phyloP scores from a whole-genome alignment of 2,888 invertebrate species.

The Biston betularia region DNA sequence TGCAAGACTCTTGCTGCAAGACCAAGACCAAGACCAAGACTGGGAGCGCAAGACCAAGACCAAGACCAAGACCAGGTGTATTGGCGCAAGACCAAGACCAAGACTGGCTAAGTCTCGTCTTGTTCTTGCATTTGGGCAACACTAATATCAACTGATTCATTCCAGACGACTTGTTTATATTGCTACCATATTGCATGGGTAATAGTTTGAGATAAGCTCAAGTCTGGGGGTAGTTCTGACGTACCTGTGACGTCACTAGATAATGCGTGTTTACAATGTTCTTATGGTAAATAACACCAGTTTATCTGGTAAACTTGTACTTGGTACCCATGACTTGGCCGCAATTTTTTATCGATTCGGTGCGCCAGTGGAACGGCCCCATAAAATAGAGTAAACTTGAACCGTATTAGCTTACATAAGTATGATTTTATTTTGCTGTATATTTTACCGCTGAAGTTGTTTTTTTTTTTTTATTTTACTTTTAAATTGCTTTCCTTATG shows the following conservation, averaged over 20 bases:
- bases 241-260: constrained; percentile 22
- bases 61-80: too few species aligned
- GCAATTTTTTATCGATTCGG: not conserved
- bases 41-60: too few species aligned
- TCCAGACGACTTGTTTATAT: constrained; percentile 15
- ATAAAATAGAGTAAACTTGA: constrained; percentile 7
- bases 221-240: constrained; percentile 31
- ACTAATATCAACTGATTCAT: too few species aligned
- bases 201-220: constrained; percentile 16
- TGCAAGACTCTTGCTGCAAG: too few species aligned
- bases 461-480: not conserved
- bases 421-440: not conserved
- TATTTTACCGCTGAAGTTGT: too few species aligned
- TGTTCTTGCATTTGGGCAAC: too few species aligned
- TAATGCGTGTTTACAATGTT: constrained; percentile 17
- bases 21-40: too few species aligned
- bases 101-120: too few species aligned
- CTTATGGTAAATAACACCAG: constrained; percentile 23
- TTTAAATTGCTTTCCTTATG: too few species aligned
- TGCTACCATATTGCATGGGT: constrained; percentile 35
- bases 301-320: constrained; percentile 28
- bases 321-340: constrained; percentile 20
- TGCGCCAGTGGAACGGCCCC: constrained; percentile 1
- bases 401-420: not conserved
- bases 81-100: too few species aligned